phyloP scores from a whole-genome alignment of 2,888 invertebrate genomes.

The Diploptera punctata region DNA sequence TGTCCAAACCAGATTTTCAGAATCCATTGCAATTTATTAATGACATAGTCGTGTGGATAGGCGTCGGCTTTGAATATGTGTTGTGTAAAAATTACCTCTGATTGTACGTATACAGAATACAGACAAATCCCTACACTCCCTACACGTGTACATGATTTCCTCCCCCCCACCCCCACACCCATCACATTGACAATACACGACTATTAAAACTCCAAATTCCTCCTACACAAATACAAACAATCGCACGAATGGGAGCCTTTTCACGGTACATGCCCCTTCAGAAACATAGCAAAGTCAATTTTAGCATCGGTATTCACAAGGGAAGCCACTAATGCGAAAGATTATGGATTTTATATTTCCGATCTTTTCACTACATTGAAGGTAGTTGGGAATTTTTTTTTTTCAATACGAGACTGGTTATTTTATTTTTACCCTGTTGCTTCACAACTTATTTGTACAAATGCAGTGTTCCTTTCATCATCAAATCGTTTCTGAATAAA shows the following conservation, averaged over 20 bases:
- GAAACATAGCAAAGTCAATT: background rate
- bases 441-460: too few species aligned
- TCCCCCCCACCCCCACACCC: background rate
- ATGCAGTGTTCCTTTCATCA: too few species aligned
- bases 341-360: background rate
- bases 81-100: slow-evolving; percentile 30
- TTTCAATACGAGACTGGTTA: too few species aligned
- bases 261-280: slow-evolving; percentile 13
- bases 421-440: too few species aligned
- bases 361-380: background rate
- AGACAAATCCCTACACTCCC: slow-evolving; percentile 4
- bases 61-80: slow-evolving; percentile 22
- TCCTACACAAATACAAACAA: slow-evolving; percentile 8
- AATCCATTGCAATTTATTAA: slow-evolving; percentile 31
- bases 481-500: too few species aligned
- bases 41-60: slow-evolving; percentile 27
- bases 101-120: slow-evolving; percentile 28
- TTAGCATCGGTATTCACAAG: background rate
- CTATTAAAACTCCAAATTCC: slow-evolving; percentile 23
- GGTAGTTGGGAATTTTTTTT: too few species aligned
- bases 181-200: slow-evolving; percentile 21
- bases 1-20: slow-evolving; percentile 30
- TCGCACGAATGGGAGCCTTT: slow-evolving; percentile 11
- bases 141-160: slow-evolving; percentile 21
- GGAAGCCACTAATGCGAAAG: background rate